phyloP scores from a whole-genome alignment of 2,113 vertebrate genomes.

The Ibidorhyncha struthersii region DNA sequence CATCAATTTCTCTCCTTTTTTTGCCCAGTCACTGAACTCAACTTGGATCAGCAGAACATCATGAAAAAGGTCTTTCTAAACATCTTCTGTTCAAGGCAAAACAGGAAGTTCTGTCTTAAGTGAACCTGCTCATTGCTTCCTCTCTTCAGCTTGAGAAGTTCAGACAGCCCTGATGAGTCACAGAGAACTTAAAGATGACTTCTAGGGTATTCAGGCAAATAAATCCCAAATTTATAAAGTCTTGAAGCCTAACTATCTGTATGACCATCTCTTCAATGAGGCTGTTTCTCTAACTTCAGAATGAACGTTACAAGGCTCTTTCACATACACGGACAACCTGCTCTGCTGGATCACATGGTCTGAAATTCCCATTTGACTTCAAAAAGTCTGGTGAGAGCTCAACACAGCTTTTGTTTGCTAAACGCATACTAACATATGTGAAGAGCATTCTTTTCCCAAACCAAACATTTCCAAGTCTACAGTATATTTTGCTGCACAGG shows the following conservation, averaged over 20 bases:
- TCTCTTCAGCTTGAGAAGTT: not conserved
- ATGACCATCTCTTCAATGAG: not conserved
- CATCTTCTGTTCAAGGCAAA: not conserved
- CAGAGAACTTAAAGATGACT: not conserved
- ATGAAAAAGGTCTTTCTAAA: not conserved
- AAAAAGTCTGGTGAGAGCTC: not conserved
- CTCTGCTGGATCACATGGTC: not conserved
- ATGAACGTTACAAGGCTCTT: not conserved
- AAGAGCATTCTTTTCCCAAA: not conserved
- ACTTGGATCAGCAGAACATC: not conserved
- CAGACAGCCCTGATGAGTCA: not conserved
- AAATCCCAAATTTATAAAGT: not conserved
- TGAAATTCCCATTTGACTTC: not conserved
- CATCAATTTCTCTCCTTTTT: not conserved
- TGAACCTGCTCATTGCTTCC: slow-evolving; percentile 9
- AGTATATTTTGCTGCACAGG: not conserved
- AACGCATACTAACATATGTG: not conserved
- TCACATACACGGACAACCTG: not conserved
- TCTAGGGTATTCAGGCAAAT: not conserved
- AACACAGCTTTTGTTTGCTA: not conserved
- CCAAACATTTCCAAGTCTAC: not conserved
- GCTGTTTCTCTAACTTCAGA: not conserved
- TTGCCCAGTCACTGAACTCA: slow-evolving; percentile 3
- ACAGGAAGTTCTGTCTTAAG: not conserved
- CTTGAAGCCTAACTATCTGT: not conserved